Evolutionary conservation across 1,140 invertebrate genomes (phyloP).

Genomic region (Laupala kohalensis): DNA sequence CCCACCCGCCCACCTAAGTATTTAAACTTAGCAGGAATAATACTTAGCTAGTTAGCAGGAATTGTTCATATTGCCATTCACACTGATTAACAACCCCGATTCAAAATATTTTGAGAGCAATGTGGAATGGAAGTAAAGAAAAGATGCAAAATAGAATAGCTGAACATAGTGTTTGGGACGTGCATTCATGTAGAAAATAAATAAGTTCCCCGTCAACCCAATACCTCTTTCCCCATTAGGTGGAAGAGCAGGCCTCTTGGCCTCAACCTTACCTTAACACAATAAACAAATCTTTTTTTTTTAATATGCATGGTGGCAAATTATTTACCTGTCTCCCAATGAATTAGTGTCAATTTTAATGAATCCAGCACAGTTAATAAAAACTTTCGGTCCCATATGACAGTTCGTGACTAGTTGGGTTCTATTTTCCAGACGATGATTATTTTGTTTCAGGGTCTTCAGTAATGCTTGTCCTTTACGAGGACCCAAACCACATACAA

Average conservation of each 20-base stretch:
- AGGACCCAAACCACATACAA: constrained; percentile 92
- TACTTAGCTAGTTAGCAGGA: no score
- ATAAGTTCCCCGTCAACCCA: neutral
- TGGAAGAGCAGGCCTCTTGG: no score
- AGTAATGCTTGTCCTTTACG: constrained; percentile 84
- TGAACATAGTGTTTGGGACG: neutral
- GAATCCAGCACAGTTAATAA: constrained; percentile 98
- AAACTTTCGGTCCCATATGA: constrained; percentile 96
- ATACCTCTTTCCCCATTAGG: neutral
- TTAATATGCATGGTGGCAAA: neutral
- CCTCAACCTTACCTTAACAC: no score
- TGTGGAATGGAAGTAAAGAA: neutral
- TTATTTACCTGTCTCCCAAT: constrained; percentile 59
- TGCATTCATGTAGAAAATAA: neutral
- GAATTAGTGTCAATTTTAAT: constrained; percentile 97
- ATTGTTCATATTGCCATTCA: no score
- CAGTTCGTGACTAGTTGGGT: constrained; percentile 89
- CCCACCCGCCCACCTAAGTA: no score
- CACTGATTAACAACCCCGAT: neutral
- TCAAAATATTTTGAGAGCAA: neutral
- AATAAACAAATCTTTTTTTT: no score
- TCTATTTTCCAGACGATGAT: constrained; percentile 84
- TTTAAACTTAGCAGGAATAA: no score
- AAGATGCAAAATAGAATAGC: neutral
- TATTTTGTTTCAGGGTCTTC: constrained; percentile 84